phyloP scores from a whole-genome alignment of 2,797 vertebrate species.

The Onychomys leucogaster region DNA sequence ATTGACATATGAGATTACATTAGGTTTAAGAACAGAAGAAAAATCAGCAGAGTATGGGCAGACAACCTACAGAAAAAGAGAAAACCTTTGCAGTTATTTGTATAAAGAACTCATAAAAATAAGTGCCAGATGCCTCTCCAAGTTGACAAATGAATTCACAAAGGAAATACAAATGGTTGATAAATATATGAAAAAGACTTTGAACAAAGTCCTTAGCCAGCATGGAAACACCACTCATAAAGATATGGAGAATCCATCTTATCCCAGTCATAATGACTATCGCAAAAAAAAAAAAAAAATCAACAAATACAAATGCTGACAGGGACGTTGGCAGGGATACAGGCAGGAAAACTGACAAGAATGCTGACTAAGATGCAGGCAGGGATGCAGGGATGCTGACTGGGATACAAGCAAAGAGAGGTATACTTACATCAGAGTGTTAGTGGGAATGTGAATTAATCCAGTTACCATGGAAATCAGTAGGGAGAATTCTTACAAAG shows the following conservation, averaged over 20 bases:
- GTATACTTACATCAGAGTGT: not conserved
- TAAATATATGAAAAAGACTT: not conserved
- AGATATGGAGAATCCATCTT: not conserved
- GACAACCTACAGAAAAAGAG: not conserved
- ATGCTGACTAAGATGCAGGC: too few species aligned
- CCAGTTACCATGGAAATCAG: not conserved
- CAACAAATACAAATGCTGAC: not conserved
- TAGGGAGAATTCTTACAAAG: not conserved
- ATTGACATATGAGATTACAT: not conserved
- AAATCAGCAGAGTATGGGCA: not conserved
- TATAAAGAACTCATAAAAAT: not conserved
- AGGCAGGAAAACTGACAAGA: too few species aligned
- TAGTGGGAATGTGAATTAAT: not conserved
- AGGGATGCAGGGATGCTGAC: not conserved
- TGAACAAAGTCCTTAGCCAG: not conserved
- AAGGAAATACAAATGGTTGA: not conserved
- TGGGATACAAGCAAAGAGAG: not conserved
- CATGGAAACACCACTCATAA: not conserved
- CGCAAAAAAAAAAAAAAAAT: not conserved
- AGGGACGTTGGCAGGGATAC: not conserved
- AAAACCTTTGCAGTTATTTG: not conserved
- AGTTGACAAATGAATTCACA: not conserved
- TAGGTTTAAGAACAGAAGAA: not conserved
- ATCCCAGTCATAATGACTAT: not conserved
- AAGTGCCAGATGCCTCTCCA: not conserved